Evolutionary conservation across 2,113 vertebrate species (phyloP), one percentile per base, ranked within the genome.

Genomic region (Plectropomus leopardus): DNA sequence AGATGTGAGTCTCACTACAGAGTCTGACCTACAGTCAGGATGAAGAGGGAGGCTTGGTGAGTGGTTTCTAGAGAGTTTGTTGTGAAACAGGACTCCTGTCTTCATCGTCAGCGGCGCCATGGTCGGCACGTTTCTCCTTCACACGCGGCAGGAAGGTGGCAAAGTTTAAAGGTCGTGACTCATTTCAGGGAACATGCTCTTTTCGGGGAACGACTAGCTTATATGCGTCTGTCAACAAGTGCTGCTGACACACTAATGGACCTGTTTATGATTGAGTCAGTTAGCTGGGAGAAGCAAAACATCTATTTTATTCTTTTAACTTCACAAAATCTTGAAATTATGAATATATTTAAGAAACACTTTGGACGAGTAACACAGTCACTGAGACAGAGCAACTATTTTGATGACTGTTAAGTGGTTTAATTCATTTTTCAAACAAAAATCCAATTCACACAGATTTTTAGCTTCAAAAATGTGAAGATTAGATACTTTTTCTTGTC

Each of bases 1-100:
- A 30, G 47, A 66, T 68, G 1, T 3, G 19, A 0, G 13, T 1
- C 42, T 4, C 44, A 8, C 42, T 15, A 1, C 48, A 9, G 67
- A 9, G 32, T 28, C 67, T 80, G 81, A 86, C 84, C 78, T 40
- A 17, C 7, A 17, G 76, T 65, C 88, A 15, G 76, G 47, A 36
- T 4, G 36, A 3, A 1, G 59, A 42, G 17, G 30, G 77, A 16
- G 6, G 19, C 60, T 45, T 5, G 30, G 0, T 7, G n/a, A n/a
- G 66, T 2, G 14, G 17, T 82, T 68, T 24, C 66, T 78, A 63
- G 51, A 10, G 45, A 44, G 76, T 63, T 30, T 88, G 85, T 81
- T 77, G 80, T 72, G 69, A 90, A 81, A 85, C 28, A 14, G 40
- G 61, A 86, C 75, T 24, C 72, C 19, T 1, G 4, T 1, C 6